These are phyloP conservation scores for Eristalinus aeneus DNA, from an alignment of 2,888 invertebrate species.

Conservation along the genomic window DNA sequence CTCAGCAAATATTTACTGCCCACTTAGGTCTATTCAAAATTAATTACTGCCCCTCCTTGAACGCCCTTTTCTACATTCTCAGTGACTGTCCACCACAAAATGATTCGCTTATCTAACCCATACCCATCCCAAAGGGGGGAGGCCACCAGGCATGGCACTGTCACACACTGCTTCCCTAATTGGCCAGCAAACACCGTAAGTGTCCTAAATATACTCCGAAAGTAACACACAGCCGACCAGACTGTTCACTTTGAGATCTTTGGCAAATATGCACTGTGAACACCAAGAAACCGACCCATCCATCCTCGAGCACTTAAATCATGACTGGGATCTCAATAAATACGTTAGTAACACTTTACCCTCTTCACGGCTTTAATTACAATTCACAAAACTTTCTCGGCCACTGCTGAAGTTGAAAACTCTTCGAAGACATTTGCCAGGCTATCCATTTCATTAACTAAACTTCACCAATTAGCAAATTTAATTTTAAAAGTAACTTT, in stretches of 20 bases:
- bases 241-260: neutral
- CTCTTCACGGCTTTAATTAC: conserved; percentile 37
- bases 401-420: conserved; percentile 23
- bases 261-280: neutral
- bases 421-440: conserved; percentile 3
- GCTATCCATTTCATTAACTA: conserved; percentile 44
- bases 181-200: neutral
- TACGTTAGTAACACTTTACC: neutral
- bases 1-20: neutral
- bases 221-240: neutral
- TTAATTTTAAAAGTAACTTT: conserved; percentile 37
- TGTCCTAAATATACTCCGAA: neutral
- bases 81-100: neutral
- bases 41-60: neutral
- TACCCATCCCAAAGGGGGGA: neutral
- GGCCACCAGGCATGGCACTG: neutral
- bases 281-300: neutral
- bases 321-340: conserved; percentile 42
- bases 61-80: neutral
- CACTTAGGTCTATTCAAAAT: neutral
- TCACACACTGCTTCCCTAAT: neutral
- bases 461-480: conserved; percentile 64
- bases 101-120: neutral
- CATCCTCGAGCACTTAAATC: conserved; percentile 16
- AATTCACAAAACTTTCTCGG: conserved; percentile 9